Conservation (phyloP, 2,797 vertebrate genomes). For the Fistularia tabacaria region DNA sequence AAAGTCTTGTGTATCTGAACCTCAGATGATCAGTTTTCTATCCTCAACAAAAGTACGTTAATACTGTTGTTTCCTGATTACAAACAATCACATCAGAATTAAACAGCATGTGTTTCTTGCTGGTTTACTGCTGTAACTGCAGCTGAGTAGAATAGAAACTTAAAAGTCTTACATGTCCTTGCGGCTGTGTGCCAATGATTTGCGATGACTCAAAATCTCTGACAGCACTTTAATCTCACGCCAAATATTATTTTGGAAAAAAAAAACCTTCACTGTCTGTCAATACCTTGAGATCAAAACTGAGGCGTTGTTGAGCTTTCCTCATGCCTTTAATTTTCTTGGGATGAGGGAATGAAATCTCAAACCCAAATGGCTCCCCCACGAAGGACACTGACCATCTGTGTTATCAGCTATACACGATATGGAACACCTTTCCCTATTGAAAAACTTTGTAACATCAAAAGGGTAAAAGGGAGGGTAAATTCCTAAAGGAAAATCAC, state of each 20-base stretch:
- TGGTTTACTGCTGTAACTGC: conserved; percentile 26
- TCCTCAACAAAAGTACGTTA: conserved; percentile 30
- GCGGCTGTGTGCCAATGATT: conserved; percentile 34
- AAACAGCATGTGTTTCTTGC: background rate
- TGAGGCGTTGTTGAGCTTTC: conserved; percentile 22
- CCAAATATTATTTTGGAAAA: conserved; percentile 23
- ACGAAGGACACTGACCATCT: conserved; percentile 62
- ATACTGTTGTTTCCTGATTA: conserved; percentile 42
- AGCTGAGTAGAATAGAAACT: conserved; percentile 22
- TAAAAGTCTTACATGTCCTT: conserved; percentile 9
- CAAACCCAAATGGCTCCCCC: conserved; percentile 29
- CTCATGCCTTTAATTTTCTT: conserved; percentile 40
- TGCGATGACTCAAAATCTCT: conserved; percentile 37
- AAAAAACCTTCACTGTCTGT: conserved; percentile 48
- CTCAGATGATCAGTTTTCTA: too few species aligned
- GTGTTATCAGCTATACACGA: conserved; percentile 66
- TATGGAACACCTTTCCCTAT: conserved; percentile 75
- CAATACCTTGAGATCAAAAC: conserved; percentile 57
- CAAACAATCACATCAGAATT: conserved; percentile 11
- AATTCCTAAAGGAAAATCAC: conserved; percentile 29
- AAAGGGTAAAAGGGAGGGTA: conserved; percentile 36
- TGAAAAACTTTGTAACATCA: conserved; percentile 55
- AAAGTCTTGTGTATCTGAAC: conserved; percentile 11
- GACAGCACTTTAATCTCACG: conserved; percentile 35
- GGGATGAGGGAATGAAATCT: conserved; percentile 43